Evolutionary conservation across 2,888 invertebrate genomes (phyloP).

Genomic region (Hypena proboscidalis): DNA sequence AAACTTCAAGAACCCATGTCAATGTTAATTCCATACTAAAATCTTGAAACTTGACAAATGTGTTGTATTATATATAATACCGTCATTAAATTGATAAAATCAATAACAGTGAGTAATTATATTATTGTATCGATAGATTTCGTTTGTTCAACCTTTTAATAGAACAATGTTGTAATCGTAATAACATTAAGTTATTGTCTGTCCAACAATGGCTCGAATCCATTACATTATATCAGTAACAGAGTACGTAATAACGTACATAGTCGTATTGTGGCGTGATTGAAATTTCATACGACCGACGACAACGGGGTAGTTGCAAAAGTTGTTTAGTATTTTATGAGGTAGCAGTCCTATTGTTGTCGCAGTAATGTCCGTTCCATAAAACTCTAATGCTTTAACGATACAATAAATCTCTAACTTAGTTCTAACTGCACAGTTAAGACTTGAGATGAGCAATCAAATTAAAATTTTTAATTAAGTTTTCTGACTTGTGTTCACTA

Average conservation of each 20-base stretch:
- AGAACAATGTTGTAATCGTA: too few species aligned
- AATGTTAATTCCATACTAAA: too few species aligned
- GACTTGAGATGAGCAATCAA: conserved; percentile 32
- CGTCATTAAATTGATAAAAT: too few species aligned
- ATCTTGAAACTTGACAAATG: too few species aligned
- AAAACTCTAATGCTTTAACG: conserved; percentile 58
- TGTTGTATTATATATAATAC: too few species aligned
- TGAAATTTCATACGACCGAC: conserved; percentile 58
- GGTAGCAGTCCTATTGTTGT: conserved; percentile 57
- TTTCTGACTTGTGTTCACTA: background rate
- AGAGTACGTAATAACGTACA: conserved; percentile 43
- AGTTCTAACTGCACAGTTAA: conserved; percentile 31
- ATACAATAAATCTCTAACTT: conserved; percentile 52
- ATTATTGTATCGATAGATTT: too few species aligned
- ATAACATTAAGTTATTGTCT: conserved; percentile 38
- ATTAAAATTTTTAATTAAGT: conserved; percentile 5
- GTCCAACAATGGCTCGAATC: conserved; percentile 38
- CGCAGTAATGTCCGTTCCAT: conserved; percentile 56
- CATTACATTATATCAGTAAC: conserved; percentile 34
- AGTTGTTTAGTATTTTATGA: conserved; percentile 67
- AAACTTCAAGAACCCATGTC: too few species aligned
- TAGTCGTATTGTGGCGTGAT: conserved; percentile 50
- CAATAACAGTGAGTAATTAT: too few species aligned
- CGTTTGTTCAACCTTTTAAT: too few species aligned
- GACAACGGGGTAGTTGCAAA: conserved; percentile 54